Conservation (phyloP, 53 echinoderm and acorn worm species). For the Stichopus horrens region DNA sequence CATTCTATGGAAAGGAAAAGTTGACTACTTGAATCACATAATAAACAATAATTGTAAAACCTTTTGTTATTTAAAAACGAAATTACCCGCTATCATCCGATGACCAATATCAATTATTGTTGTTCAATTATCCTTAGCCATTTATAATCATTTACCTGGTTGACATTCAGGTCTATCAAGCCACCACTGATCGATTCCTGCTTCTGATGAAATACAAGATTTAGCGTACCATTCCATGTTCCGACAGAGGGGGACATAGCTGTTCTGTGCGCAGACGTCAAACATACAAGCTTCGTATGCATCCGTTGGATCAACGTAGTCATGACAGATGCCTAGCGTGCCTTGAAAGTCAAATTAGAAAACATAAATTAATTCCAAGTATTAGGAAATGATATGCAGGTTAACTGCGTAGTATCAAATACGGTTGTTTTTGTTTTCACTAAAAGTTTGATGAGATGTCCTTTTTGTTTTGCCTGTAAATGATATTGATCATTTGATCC, state of each 20-base stretch:
- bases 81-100: neutral
- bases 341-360: too few species aligned
- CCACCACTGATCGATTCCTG: neutral
- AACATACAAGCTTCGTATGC: slow-evolving; percentile 2
- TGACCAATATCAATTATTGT: neutral
- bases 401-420: too few species aligned
- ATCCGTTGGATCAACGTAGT: neutral
- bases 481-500: too few species aligned
- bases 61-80: neutral
- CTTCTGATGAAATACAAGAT: neutral
- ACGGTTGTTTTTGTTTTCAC: too few species aligned
- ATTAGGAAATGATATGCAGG: too few species aligned
- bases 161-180: slow-evolving; percentile 1
- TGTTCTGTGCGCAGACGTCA: slow-evolving; percentile 20
- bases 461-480: too few species aligned
- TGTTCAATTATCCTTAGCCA: neutral
- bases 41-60: neutral
- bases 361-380: too few species aligned
- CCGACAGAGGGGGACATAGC: neutral
- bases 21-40: neutral
- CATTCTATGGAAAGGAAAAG: slow-evolving; percentile 30
- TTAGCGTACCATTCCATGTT: slow-evolving; percentile 4
- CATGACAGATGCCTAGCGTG: slow-evolving; percentile 8
- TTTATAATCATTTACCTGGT: neutral
- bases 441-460: too few species aligned